Evolutionary conservation across 2,113 vertebrate genomes (phyloP), one percentile per base, ranked within the genome.

Genomic region (Megalops atlanticus): DNA sequence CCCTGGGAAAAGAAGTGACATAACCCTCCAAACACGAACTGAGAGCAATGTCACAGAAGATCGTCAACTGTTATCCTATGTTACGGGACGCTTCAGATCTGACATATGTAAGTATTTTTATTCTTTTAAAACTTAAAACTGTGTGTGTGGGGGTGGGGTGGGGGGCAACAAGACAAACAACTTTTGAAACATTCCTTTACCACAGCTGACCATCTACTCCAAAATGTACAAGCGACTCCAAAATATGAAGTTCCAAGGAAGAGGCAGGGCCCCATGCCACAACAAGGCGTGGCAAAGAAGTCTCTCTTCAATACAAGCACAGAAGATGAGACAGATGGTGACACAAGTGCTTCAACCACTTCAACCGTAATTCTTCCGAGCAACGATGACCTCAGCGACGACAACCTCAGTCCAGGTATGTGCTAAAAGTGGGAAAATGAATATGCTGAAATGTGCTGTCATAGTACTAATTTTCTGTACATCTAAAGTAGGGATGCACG

Each of bases 11-110:
- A 54, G 79, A 72, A 21, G 27, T 27, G n/a, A n/a, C n/a, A n/a
- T n/a, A n/a, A 33, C 84, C 84, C 71, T 75, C 79, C 11, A 83
- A 81, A 33, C 58, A 71, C 71, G 78, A 77, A 41, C 11, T 82
- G 35, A 74, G 4, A 16, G 70, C 71, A 79, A 78, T 81, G 80
- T 71, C 76, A 70, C 31, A 76, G 54, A 82, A 73, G 72, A 54
- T 82, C 38, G 72, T 82, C 15, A 76, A 82, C 11, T 79, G 79
- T 82, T 84, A 84, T 45, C 74, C 74, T 33, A 84, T 84, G 82
- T 31, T 81, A 52, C 41, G 68, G 33, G 82, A 77, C 41, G 18
- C 47, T 18, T 18, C 31, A 77, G 36, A 74, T 21, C 8, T 76
- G 52, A 54, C 73, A 49, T 74, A 80, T 83, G 58, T 76, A 80